These are phyloP conservation scores for Calameuta idolon DNA, from an alignment of 2,888 invertebrate genomes.

Conservation along the genomic window DNA sequence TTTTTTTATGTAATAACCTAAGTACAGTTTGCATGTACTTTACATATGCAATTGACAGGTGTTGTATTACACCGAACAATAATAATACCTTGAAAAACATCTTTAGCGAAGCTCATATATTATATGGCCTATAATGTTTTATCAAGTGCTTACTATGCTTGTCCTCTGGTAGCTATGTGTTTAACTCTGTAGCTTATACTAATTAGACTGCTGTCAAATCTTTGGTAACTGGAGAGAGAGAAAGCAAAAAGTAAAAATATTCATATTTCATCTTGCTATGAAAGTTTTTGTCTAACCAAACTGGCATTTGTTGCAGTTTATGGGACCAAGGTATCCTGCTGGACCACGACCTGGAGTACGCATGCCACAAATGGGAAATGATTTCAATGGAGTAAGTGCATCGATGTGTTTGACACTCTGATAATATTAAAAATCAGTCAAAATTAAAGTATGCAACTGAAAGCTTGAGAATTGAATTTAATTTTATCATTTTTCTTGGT, in stretches of 20 bases:
- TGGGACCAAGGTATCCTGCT: conserved; percentile 96
- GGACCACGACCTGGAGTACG: conserved; percentile 92
- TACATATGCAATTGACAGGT: not conserved
- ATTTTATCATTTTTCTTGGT: conserved; percentile 32
- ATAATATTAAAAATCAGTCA: not conserved
- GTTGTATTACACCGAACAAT: not conserved
- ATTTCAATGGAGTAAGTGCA: conserved; percentile 87
- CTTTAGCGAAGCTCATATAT: not conserved
- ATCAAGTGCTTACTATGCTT: not conserved
- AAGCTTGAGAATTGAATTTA: not conserved
- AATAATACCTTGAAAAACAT: not conserved
- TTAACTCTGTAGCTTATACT: conserved; percentile 2
- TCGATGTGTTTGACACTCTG: not conserved
- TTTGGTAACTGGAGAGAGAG: not conserved
- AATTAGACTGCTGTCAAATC: not conserved
- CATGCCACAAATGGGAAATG: conserved; percentile 95
- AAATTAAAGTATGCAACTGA: not conserved
- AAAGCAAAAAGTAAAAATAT: not conserved
- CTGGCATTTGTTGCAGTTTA: conserved; percentile 81
- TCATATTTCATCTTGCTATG: not conserved
- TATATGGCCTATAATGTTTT: conserved; percentile 1
- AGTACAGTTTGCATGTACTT: too few relatives aligned
- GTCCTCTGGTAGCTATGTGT: not conserved
- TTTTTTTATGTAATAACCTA: not conserved
- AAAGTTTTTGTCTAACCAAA: not conserved